Percentiles rank a stretch among this genome's conserved stretches.
Evolutionary conservation across 2,888 invertebrate species (phyloP).

Genomic region (Leptinotarsa rubiginosa): DNA sequence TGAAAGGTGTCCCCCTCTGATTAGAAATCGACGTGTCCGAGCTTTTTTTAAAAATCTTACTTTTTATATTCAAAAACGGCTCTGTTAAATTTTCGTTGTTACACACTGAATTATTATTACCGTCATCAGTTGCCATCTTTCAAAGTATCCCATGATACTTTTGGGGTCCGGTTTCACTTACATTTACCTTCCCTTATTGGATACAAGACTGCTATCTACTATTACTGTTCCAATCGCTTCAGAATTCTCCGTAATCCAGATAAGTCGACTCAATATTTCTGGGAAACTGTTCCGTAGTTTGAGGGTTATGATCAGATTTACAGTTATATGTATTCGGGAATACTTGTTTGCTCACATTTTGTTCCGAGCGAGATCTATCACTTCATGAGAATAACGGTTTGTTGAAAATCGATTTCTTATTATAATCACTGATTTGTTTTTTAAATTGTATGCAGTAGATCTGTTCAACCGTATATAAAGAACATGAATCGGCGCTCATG

Average conservation of each 20-base stretch:
- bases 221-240: neutral
- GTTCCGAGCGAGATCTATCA: conserved; percentile 35
- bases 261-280: conserved; percentile 35
- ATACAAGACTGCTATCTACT: neutral
- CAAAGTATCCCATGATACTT: too few species aligned
- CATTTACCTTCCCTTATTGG: neutral
- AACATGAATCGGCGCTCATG: too few species aligned
- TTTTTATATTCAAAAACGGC: too few species aligned
- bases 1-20: too few species aligned
- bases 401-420: neutral
- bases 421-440: neutral
- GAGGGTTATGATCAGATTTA: conserved; percentile 49
- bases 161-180: too few species aligned
- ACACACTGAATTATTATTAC: too few species aligned
- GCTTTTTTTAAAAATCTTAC: too few species aligned
- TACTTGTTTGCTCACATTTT: conserved; percentile 47
- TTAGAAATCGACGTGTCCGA: too few species aligned
- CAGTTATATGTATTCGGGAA: conserved; percentile 48
- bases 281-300: conserved; percentile 28
- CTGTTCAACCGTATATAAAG: too few species aligned
- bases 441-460: too few species aligned
- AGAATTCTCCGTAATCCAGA: conserved; percentile 19
- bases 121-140: too few species aligned
- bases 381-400: neutral
- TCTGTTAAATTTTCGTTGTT: too few species aligned